These are phyloP conservation scores for Ormyrus pomaceus DNA, from an alignment of 2,888 invertebrate species.

Conservation along the genomic window DNA sequence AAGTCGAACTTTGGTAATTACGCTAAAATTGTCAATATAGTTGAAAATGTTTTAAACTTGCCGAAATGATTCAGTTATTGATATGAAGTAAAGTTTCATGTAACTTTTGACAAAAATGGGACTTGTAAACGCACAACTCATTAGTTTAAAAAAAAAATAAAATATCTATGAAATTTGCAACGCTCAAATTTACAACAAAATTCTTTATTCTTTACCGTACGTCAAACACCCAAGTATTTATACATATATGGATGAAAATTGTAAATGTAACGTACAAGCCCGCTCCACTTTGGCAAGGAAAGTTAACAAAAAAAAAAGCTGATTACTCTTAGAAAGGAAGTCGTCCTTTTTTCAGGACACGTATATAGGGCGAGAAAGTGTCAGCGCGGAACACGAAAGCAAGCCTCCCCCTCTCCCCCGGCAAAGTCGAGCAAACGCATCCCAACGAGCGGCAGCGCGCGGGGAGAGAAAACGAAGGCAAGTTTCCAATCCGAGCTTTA, in stretches of 20 bases:
- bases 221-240: no score
- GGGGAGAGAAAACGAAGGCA: slow-evolving; percentile 36
- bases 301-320: no score
- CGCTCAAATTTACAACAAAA: no score
- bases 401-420: no score
- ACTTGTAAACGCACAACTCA: no score
- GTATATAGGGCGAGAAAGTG: slow-evolving; percentile 5
- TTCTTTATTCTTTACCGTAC: no score
- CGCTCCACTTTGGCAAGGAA: no score
- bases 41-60: slow-evolving; percentile 29
- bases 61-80: background rate
- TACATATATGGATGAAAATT: no score
- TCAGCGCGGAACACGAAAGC: background rate
- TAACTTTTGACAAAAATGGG: no score
- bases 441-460: background rate
- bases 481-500: slow-evolving; percentile 58
- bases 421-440: slow-evolving; percentile 1
- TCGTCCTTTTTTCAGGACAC: background rate
- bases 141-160: background rate
- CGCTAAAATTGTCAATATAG: slow-evolving; percentile 22
- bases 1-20: slow-evolving; percentile 32
- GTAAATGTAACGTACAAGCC: no score
- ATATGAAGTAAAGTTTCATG: background rate
- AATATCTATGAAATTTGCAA: background rate
- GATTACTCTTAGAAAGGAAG: slow-evolving; percentile 10